These are phyloP conservation scores for Lacanobia wlatinum DNA, from an alignment of 2,888 invertebrate genomes.

Conservation along the genomic window DNA sequence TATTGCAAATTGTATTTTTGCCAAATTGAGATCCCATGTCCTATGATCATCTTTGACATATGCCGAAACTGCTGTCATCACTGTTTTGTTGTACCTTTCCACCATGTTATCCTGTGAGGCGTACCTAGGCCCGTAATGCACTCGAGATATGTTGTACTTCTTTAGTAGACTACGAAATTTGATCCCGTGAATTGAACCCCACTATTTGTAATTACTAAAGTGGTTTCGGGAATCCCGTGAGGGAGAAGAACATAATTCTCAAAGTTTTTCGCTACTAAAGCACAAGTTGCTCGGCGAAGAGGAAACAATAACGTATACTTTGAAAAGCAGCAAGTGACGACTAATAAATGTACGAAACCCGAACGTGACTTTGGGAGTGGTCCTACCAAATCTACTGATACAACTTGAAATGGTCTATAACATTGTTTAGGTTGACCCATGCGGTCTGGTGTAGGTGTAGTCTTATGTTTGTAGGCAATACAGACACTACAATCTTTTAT, in stretches of 20 bases:
- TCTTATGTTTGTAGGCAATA: too few species aligned
- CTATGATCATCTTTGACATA: background rate
- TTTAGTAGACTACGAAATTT: background rate
- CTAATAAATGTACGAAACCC: background rate
- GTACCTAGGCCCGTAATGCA: background rate
- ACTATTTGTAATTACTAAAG: background rate
- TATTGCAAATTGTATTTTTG: background rate
- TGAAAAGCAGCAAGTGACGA: background rate
- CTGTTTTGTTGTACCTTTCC: background rate
- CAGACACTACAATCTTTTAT: too few species aligned
- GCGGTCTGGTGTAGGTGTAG: too few species aligned
- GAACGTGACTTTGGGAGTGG: background rate
- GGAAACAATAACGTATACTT: background rate
- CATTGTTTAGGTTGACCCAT: too few species aligned
- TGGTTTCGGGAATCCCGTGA: background rate
- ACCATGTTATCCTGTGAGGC: background rate
- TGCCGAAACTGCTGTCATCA: background rate
- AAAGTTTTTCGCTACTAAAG: background rate
- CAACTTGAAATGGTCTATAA: too few species aligned
- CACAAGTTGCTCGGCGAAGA: background rate
- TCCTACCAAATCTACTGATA: too few species aligned
- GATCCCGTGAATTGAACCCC: slow-evolving; percentile 3
- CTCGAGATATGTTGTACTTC: background rate
- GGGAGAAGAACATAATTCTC: background rate
- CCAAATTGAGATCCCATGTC: background rate